Percentiles rank a stretch among this genome's conserved stretches.
phyloP scores from a whole-genome alignment of 2,888 invertebrate species.

The Acanthococcus lagerstroemiae region DNA sequence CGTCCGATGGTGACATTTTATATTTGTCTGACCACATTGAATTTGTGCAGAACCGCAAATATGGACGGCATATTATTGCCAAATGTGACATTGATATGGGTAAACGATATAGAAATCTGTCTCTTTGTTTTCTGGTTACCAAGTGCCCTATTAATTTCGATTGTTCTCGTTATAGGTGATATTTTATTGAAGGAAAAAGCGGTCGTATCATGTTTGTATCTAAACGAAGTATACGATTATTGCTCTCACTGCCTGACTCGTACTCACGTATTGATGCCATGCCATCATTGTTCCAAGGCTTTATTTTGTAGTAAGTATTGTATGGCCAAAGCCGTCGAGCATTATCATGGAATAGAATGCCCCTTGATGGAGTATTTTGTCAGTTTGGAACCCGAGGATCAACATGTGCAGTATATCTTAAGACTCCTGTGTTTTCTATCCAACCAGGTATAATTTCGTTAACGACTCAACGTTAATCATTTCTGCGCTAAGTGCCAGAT shows the following conservation, averaged over 20 bases:
- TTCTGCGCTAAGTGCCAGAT: not conserved
- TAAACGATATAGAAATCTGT: not conserved
- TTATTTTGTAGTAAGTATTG: slow-evolving; percentile 27
- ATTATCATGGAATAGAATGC: slow-evolving; percentile 25
- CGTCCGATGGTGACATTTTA: slow-evolving; percentile 4
- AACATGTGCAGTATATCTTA: slow-evolving; percentile 16
- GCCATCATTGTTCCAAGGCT: slow-evolving; percentile 19
- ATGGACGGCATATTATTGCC: slow-evolving; percentile 16
- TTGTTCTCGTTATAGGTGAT: not conserved
- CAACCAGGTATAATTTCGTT: slow-evolving; percentile 1
- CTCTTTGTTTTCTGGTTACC: not conserved
- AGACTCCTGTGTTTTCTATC: slow-evolving; percentile 14
- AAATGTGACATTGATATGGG: slow-evolving; percentile 14
- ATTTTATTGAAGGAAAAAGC: slow-evolving; percentile 20
- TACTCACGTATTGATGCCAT: slow-evolving; percentile 15
- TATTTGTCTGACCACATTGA: slow-evolving; percentile 9
- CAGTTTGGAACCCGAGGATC: slow-evolving; percentile 17
- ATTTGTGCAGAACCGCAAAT: slow-evolving; percentile 6
- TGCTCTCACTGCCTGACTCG: slow-evolving; percentile 16
- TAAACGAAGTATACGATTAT: slow-evolving; percentile 23
- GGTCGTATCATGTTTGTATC: slow-evolving; percentile 15
- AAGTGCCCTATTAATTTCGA: not conserved
- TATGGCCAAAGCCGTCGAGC: slow-evolving; percentile 13
- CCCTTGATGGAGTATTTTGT: slow-evolving; percentile 27
- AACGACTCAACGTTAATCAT: not conserved